Base-by-base conservation (phyloP, 2,888 invertebrate genomes). In the Apamea monoglypha region DNA sequence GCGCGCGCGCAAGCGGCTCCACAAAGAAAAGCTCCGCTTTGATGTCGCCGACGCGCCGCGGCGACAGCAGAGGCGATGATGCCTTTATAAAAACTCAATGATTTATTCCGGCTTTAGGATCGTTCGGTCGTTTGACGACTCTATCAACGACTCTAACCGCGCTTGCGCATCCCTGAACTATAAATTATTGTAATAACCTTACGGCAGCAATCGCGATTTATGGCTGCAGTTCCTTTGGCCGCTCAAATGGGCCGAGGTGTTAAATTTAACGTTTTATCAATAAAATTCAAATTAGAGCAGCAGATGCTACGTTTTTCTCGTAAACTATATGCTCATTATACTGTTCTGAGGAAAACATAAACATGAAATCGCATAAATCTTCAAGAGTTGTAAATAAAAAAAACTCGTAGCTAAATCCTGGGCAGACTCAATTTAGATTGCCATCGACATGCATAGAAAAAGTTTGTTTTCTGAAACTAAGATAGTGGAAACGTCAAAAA, bases 61-160 rank as follows among this genome's bases (percentile, higher is more conserved):
- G 92, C 93, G 96, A 95, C 95, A 95, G 93, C 92, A 88, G 93
- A 96, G 95, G 95, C 95, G 96, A 95, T 95, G 96, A 96, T 93
- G 94, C 95, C 93, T 95, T 94, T 95, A 96, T 96, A 96, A 97
- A 96, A 97, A 96, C 94, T 90, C 91, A 92, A 94, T 96, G 96
- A 96, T 96, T 96, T 96, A 96, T 95, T 92, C 92, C 91, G 81
- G 85, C 72, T 87, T 80, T 78, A 69, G 88, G 73, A 90, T 90
- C 91, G 92, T 92, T 93, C 91, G 89, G 88, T 83, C 74, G 74
- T 81, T 87, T 89, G 89, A 90, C 83, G 83, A 89, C 83, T 91
- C 90, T 91, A 92, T 93, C 88, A 76, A 78, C 76, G 81, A 85
- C 83, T 83, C 36, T 77, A 83, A 36, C 80, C 47, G 78, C 76